Evolutionary conservation across 2,113 vertebrate genomes (phyloP).

Genomic region (Myotis yumanensis): DNA sequence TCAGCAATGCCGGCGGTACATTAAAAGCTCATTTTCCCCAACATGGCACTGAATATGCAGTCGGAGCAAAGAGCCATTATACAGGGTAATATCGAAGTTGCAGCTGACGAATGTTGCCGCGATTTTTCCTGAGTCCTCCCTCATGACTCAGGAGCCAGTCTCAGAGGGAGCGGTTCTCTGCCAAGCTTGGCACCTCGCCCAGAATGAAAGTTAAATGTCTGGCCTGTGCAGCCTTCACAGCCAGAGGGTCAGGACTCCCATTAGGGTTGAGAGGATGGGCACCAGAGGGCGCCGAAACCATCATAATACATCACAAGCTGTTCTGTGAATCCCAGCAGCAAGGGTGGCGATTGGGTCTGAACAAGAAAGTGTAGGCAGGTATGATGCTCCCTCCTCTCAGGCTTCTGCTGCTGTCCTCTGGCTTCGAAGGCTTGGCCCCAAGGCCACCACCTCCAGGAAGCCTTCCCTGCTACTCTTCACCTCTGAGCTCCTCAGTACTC

Average conservation of each 20-base stretch:
- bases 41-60: slow-evolving; percentile 75
- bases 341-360: neutral
- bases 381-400: neutral
- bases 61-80: slow-evolving; percentile 73
- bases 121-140: slow-evolving; percentile 55
- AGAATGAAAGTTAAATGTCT: slow-evolving; percentile 77
- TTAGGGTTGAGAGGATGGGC: neutral
- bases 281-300: slow-evolving; percentile 17
- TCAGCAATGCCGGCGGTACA: slow-evolving; percentile 81
- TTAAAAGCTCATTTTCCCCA: slow-evolving; percentile 86
- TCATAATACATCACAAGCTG: neutral
- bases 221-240: neutral
- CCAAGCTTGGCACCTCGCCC: slow-evolving; percentile 69
- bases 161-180: slow-evolving; percentile 51
- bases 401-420: neutral
- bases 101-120: slow-evolving; percentile 51
- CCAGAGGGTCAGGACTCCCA: slow-evolving; percentile 41
- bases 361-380: neutral
- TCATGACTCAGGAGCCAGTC: slow-evolving; percentile 45
- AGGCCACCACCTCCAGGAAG: slow-evolving; percentile 41
- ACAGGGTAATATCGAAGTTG: slow-evolving; percentile 35
- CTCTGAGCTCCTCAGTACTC: neutral
- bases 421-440: neutral
- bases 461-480: neutral
- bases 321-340: neutral